phyloP scores from a whole-genome alignment of 2,888 invertebrate species.

The Macrosoma leucophasiata region DNA sequence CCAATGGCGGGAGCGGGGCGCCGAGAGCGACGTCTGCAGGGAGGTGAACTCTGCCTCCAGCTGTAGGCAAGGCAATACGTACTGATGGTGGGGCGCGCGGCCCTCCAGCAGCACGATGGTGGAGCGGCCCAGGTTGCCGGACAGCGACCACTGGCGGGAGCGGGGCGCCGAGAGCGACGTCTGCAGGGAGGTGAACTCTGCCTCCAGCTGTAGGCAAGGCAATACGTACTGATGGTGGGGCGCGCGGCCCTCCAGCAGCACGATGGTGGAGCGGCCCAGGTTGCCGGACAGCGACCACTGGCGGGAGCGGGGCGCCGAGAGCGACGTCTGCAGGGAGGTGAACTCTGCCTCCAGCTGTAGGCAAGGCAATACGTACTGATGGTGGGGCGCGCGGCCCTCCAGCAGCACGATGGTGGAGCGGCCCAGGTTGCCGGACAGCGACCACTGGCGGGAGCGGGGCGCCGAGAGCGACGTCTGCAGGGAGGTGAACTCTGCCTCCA shows the following conservation, averaged over 20 bases:
- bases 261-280: constrained; percentile 94
- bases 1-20: constrained; percentile 51
- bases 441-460: constrained; percentile 33
- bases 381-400: constrained; percentile 58
- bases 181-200: constrained; percentile 92
- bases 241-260: constrained; percentile 90
- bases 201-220: constrained; percentile 87
- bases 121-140: constrained; percentile 93
- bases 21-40: constrained; percentile 81
- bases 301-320: constrained; percentile 92
- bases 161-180: constrained; percentile 85
- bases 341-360: constrained; percentile 78
- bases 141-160: constrained; percentile 83
- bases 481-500: neutral
- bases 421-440: neutral
- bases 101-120: constrained; percentile 95
- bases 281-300: constrained; percentile 92
- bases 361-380: neutral
- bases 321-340: constrained; percentile 91
- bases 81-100: constrained; percentile 91
- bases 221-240: constrained; percentile 85
- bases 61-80: constrained; percentile 35
- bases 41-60: neutral
- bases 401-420: neutral
- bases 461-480: constrained; percentile 82